Evolutionary conservation across 2,888 invertebrate species (phyloP).

Genomic region (Eilema caniola): DNA sequence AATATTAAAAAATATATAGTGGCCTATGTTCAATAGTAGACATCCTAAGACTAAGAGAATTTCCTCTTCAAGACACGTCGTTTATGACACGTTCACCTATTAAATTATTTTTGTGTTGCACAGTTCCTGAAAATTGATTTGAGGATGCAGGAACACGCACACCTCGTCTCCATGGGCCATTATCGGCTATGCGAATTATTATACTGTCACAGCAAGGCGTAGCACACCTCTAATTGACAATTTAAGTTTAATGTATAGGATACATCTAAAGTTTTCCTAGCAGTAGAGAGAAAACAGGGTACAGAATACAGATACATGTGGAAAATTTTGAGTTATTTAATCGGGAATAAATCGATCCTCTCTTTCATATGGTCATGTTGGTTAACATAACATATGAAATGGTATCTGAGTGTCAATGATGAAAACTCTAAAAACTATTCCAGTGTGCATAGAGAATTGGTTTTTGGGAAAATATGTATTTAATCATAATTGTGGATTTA

Average conservation of each 20-base stretch:
- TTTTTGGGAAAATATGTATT: neutral
- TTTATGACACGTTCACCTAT: slow-evolving; percentile 9
- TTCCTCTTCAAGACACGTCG: neutral
- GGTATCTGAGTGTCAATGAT: neutral
- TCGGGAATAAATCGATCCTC: neutral
- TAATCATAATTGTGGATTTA: neutral
- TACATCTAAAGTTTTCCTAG: slow-evolving; percentile 6
- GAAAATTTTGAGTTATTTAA: neutral
- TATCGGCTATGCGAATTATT: slow-evolving; percentile 38
- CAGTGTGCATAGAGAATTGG: neutral
- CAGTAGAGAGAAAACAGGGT: neutral
- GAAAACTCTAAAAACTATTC: neutral
- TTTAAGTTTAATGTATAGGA: slow-evolving; percentile 38
- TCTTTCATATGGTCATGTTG: neutral
- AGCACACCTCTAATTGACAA: slow-evolving; percentile 42
- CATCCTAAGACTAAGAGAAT: neutral
- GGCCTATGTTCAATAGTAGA: neutral
- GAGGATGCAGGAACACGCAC: slow-evolving; percentile 30
- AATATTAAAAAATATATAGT: no score
- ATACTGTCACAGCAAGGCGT: slow-evolving; percentile 24
- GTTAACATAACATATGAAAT: neutral
- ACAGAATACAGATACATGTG: neutral
- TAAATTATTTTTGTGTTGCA: slow-evolving; percentile 40
- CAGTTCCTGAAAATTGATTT: slow-evolving; percentile 42
- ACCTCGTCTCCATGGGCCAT: slow-evolving; percentile 29